Base-by-base conservation (phyloP, 2,888 invertebrate species). In the Heliconius ethilla region DNA sequence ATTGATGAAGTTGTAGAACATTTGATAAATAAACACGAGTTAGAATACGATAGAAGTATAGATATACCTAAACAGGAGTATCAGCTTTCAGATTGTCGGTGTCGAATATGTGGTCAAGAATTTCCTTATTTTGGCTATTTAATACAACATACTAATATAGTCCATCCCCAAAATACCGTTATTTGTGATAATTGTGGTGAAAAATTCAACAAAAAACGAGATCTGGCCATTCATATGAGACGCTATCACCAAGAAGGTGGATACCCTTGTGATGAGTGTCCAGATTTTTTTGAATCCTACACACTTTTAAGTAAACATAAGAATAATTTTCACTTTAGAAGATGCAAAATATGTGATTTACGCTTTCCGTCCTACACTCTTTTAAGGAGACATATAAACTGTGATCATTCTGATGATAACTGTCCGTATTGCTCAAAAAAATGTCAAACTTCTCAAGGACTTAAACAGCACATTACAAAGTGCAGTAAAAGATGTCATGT, bases 101-200 rank as follows among this genome's bases (percentile, higher is more conserved):
- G 94, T 81, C 80, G 89, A 25, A 82, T 85, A 15, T 94, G 94
- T 74, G 88, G 87, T 1, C 85, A 90, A 75, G 86, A 87, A 73
- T 92, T 92, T 67, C 82, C 85, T 0, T 88, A 89, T 63, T 93
- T 92, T 73, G 88, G 88, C 0, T 86, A 87, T 79, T 84, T 94
- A n/a, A 86, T 89, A 4, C 87, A 84, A 62, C 93, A 93, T 77
- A 89, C 91, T 0, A 91, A 90, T 55, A 85, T 83, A 1, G 81
- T 80, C 15, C 93, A 93, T 81, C 88, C 91, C 0, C 87, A 87
- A 40, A 89, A 89, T 69, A 87, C 85, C 78, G 91, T 88, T 27
- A 86, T 90, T 55, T 94, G 93, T 75, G 86, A 91, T 66, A 88
- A 90, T 69, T 94, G 93, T 81, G 91, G 90, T 0, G 84, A 84